Conservation (phyloP, 2,113 vertebrate genomes). For the Platycercus adscitus region DNA sequence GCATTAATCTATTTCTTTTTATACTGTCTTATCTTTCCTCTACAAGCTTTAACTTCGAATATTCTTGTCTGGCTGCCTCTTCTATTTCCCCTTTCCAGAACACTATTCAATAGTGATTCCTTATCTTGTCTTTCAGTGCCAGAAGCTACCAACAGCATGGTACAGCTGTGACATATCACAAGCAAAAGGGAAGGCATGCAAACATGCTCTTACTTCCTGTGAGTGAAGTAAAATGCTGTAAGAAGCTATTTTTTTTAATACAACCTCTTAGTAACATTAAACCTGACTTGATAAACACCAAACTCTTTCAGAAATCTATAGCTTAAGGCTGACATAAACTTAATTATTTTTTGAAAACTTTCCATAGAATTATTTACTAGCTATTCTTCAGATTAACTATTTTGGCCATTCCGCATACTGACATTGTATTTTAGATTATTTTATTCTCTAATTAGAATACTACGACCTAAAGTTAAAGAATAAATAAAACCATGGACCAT, state of each 20-base stretch:
- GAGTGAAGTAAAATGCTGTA: not conserved
- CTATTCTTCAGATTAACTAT: not conserved
- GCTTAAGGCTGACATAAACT: not conserved
- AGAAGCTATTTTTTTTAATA: not conserved
- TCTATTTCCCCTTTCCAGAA: constrained; percentile 22
- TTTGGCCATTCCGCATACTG: not conserved
- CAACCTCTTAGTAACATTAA: not conserved
- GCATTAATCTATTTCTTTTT: constrained; percentile 54
- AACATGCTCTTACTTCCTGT: not conserved
- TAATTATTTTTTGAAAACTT: not conserved
- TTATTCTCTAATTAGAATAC: not conserved
- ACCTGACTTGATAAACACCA: not conserved
- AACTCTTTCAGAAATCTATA: not conserved
- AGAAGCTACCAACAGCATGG: constrained; percentile 34
- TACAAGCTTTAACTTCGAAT: constrained; percentile 41
- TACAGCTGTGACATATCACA: constrained; percentile 24
- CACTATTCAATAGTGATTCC: constrained; percentile 22
- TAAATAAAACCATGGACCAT: not conserved
- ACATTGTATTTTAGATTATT: not conserved
- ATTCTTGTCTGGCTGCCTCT: constrained; percentile 46
- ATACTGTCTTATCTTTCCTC: constrained; percentile 49
- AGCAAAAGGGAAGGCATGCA: not conserved
- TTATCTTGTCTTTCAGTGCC: constrained; percentile 59
- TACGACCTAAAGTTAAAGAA: not conserved
- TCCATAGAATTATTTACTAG: not conserved